A percentile compares a stretch with the other conserved stretches of the same genome.
These are phyloP conservation scores for Lepetodrilus schrolli DNA, from an alignment of 2,888 invertebrate genomes.

Conservation along the genomic window DNA sequence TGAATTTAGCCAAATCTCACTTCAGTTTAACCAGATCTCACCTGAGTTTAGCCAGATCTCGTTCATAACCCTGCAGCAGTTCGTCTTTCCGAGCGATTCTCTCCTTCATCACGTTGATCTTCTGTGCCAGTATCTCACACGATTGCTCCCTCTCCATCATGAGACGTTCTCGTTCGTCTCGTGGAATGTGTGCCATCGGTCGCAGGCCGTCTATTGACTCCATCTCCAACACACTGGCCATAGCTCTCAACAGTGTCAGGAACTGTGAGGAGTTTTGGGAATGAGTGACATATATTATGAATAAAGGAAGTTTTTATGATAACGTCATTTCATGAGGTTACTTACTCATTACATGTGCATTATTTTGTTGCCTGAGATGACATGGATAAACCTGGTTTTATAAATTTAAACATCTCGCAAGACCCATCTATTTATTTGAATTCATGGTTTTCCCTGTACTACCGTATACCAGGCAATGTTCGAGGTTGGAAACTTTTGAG, in stretches of 20 bases:
- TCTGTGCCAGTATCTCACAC: conserved; percentile 62
- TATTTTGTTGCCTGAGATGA: no score
- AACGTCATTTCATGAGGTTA: no score
- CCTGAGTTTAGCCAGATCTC: conserved; percentile 73
- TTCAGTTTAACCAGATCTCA: conserved; percentile 40
- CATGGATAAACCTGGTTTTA: no score
- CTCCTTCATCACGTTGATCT: conserved; percentile 67
- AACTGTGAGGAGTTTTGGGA: no score
- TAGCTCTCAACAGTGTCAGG: conserved; percentile 64
- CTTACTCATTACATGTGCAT: no score
- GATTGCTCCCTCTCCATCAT: conserved; percentile 64
- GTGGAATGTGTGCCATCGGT: conserved; percentile 72
- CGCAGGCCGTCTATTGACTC: conserved; percentile 69
- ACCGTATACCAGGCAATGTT: no score
- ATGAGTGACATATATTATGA: no score
- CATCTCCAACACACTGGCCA: conserved; percentile 67
- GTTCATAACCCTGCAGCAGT: conserved; percentile 73
- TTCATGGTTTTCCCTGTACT: no score
- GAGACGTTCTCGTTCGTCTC: conserved; percentile 69
- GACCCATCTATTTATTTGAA: no score
- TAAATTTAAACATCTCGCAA: no score
- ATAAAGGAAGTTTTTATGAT: no score
- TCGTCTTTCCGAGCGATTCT: conserved; percentile 72
- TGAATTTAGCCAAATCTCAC: background rate
- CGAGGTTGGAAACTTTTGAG: no score